Evolutionary conservation across 2,113 vertebrate species (phyloP), one percentile per base, ranked within the genome.

Genomic region (Atractosteus spatula): DNA sequence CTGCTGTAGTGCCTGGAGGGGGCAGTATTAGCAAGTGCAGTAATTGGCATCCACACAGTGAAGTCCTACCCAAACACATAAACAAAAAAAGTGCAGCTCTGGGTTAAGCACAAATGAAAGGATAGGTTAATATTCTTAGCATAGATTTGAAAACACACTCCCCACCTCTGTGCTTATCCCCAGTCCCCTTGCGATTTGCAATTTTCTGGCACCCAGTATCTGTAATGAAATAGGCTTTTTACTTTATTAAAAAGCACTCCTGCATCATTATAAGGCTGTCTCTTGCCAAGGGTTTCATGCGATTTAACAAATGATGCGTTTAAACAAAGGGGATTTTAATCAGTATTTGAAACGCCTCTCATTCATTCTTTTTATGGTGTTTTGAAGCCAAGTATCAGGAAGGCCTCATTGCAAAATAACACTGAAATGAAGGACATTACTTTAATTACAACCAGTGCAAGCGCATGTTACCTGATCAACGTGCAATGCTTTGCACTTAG

Each of bases 181-280:
- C 29, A 29, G 10, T 7, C 47, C 5, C 47, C 47, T 51, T 51
- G 47, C 5, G 47, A 51, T 51, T 51, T 10, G 5, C 47, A 51
- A 51, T 51, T 5, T 7, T 10, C 47, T 51, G 47, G 47, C 47
- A 51, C 47, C 47, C 47, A 51, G 47, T 51, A 5, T 51, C 47
- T 51, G 47, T 2, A 51, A 51, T 51, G 47, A 5, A 51, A 51
- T 78, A 68, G 78, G 78, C 83, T 83, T 77, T 79, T 66, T 75
- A 82, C 79, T 86, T 85, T 83, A 86, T 88, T 88, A 86, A 86
- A 87, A 82, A 86, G 80, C 87, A 83, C 84, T 88, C 81, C 76
- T 76, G 76, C 79, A 73, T 71, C 68, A 79, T 78, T 79, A 79
- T 76, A 69, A 70, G 72, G 81, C 82, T 80, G 80, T 78, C 80